Percentiles rank a stretch among this genome's conserved stretches.
These are phyloP conservation scores for Iphiclides podalirius DNA, from an alignment of 2,888 invertebrate species.

Conservation along the genomic window DNA sequence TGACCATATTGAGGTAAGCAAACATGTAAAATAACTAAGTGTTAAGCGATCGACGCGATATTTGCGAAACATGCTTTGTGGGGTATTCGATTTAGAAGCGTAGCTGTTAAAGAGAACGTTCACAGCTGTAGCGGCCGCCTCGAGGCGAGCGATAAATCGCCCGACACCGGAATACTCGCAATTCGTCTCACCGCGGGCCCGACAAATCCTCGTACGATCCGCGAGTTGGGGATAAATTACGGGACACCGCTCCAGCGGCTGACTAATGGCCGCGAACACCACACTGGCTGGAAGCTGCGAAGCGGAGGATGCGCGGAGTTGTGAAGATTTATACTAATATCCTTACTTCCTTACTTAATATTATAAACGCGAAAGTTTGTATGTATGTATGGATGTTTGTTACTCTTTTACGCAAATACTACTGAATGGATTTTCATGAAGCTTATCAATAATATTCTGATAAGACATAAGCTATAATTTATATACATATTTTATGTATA, in stretches of 20 bases:
- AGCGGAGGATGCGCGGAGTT: neutral
- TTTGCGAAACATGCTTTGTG: neutral
- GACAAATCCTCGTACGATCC: constrained; percentile 58
- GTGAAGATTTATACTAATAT: no score
- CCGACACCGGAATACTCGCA: constrained; percentile 46
- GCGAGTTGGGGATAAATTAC: constrained; percentile 50
- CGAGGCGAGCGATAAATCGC: constrained; percentile 58
- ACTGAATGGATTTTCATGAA: no score
- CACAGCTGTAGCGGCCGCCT: constrained; percentile 49
- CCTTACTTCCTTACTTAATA: no score
- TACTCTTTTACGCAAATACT: no score
- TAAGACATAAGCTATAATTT: no score
- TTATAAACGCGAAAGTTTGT: no score
- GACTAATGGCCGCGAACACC: constrained; percentile 24
- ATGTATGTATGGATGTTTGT: no score
- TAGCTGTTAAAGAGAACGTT: constrained; percentile 25
- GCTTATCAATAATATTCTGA: no score
- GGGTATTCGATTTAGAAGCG: neutral
- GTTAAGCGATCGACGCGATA: neutral
- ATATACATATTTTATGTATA: no score
- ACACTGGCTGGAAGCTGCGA: constrained; percentile 5
- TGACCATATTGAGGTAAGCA: no score
- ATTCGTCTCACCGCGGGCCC: constrained; percentile 53
- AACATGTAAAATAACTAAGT: no score
- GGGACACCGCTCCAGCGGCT: constrained; percentile 39